phyloP scores from a whole-genome alignment of 2,113 vertebrate genomes.

The Festucalex cinctus region DNA sequence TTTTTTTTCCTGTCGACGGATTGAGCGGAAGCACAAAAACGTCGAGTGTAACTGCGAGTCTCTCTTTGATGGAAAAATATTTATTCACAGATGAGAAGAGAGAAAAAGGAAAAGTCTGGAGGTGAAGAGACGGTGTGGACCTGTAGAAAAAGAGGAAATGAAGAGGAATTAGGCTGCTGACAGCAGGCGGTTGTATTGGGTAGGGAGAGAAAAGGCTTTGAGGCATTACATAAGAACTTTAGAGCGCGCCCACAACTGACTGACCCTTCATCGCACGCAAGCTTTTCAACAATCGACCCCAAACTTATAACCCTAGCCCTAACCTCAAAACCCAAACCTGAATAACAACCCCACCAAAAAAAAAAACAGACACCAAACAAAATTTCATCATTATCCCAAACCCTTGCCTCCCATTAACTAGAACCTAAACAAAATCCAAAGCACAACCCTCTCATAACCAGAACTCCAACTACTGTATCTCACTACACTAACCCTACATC shows the following conservation, averaged over 20 bases:
- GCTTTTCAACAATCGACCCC: not conserved
- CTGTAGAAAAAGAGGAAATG: constrained; percentile 54
- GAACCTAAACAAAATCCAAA: not conserved
- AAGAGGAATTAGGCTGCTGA: constrained; percentile 19
- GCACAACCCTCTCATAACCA: too few relatives aligned
- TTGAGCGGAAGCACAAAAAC: constrained; percentile 46
- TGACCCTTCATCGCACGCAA: not conserved
- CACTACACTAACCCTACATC: not conserved
- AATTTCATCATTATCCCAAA: too few relatives aligned
- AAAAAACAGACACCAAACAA: not conserved
- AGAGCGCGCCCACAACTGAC: not conserved
- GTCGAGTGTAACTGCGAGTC: constrained; percentile 45
- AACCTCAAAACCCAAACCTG: not conserved
- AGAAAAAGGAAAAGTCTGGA: constrained; percentile 57
- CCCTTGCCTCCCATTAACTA: too few relatives aligned
- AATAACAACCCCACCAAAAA: not conserved
- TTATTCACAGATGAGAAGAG: constrained; percentile 76
- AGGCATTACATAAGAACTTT: not conserved
- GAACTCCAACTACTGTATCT: too few relatives aligned
- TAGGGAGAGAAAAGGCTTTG: not conserved
- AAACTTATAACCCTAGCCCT: not conserved
- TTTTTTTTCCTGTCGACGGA: not conserved
- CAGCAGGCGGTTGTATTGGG: not conserved
- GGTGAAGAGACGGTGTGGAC: constrained; percentile 62
- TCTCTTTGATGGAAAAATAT: constrained; percentile 70